Percentiles rank a stretch among this genome's conserved stretches.
These are phyloP conservation scores for Coptodon bakossiorum DNA, from an alignment of 2,113 vertebrate genomes.

Conservation along the genomic window DNA sequence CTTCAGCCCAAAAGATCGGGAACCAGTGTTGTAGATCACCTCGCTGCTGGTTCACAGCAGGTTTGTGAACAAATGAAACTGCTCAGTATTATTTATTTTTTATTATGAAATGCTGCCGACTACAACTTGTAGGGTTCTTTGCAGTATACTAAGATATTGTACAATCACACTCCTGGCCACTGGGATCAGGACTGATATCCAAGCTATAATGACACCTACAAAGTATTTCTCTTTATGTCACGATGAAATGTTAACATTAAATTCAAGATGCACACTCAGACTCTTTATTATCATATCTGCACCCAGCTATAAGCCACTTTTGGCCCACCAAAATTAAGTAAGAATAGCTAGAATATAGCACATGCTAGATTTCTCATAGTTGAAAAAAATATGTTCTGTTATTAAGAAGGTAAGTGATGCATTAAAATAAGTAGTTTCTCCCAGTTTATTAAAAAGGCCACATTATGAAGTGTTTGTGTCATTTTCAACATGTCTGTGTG, in stretches of 20 bases:
- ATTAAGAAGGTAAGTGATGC: neutral
- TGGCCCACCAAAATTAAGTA: neutral
- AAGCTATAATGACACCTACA: neutral
- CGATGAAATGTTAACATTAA: neutral
- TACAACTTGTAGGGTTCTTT: neutral
- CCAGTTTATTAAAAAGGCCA: neutral
- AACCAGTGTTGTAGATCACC: conserved; percentile 6
- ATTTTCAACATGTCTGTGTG: neutral
- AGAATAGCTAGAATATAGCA: neutral
- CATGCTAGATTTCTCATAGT: neutral
- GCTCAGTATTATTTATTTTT: conserved; percentile 12
- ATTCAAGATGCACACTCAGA: neutral
- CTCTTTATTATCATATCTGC: neutral
- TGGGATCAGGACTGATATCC: neutral
- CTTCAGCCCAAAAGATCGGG: neutral
- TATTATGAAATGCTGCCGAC: neutral
- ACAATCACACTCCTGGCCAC: neutral
- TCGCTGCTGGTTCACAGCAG: conserved; percentile 54
- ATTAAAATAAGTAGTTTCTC: neutral
- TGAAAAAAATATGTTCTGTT: neutral
- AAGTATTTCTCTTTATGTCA: neutral
- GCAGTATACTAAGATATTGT: neutral
- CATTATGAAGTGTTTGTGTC: neutral
- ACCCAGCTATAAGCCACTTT: neutral
- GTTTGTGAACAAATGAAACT: conserved; percentile 58